Evolutionary conservation across 2,797 vertebrate genomes (phyloP).

Genomic region (Ibycter americanus): DNA sequence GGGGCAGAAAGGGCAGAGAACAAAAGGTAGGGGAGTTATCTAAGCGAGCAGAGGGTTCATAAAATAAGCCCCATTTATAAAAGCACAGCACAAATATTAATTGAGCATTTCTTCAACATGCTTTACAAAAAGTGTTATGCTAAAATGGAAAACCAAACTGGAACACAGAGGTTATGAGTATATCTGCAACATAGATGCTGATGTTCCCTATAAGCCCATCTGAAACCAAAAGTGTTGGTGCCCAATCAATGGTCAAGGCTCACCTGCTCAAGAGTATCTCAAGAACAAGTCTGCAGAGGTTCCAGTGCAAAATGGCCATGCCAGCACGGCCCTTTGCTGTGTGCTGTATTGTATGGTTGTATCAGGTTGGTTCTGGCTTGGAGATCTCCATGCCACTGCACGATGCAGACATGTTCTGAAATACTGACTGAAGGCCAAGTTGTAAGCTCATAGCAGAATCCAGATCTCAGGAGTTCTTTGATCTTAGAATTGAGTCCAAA

Average conservation of each 20-base stretch:
- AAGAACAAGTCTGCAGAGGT: background rate
- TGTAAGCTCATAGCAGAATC: background rate
- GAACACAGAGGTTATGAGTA: background rate
- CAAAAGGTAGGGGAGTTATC: background rate
- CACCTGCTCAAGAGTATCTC: background rate
- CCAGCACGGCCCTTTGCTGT: background rate
- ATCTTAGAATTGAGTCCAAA: background rate
- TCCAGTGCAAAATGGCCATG: background rate
- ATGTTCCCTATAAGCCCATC: background rate
- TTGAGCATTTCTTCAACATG: background rate
- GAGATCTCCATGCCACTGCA: background rate
- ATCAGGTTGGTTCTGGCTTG: background rate
- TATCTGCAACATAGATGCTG: background rate
- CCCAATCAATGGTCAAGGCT: background rate
- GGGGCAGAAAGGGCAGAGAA: background rate
- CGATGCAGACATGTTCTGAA: background rate
- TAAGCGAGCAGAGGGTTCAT: background rate
- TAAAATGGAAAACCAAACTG: background rate
- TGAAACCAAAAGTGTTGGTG: background rate
- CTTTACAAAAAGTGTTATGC: background rate
- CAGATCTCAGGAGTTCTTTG: background rate
- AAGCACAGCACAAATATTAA: background rate
- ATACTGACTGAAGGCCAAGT: background rate
- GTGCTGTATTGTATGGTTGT: rapidly evolving
- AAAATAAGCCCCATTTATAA: background rate